Conservation (phyloP, 2,797 vertebrate genomes). For the Dermochelys coriacea region DNA sequence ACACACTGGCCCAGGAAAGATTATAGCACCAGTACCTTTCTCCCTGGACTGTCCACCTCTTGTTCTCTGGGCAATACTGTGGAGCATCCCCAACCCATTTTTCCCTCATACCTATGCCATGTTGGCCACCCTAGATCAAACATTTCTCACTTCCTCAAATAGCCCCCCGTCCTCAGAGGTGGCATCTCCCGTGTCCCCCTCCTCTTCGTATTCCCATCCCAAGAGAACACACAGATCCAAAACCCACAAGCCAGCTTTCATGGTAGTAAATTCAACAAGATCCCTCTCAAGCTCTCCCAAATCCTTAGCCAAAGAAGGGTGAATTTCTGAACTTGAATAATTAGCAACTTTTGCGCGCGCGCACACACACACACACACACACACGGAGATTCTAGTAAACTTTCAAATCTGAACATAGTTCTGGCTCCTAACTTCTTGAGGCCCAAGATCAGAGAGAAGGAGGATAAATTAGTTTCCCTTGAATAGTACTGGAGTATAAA, state of each 20-base stretch:
- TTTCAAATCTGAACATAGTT: not conserved
- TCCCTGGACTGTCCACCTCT: fast-evolving
- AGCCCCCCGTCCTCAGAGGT: not conserved
- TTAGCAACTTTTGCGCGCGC: not conserved
- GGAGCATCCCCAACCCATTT: not conserved
- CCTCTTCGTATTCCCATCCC: not conserved
- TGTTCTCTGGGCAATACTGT: not conserved
- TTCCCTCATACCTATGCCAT: not conserved
- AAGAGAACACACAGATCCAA: fast-evolving
- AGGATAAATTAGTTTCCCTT: not conserved
- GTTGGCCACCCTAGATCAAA: not conserved
- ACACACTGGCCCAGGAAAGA: not conserved
- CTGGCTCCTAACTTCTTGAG: not conserved
- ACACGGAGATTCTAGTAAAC: not conserved
- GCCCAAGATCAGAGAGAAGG: not conserved
- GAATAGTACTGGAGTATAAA: not conserved
- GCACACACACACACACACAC: no score
- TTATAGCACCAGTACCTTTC: not conserved
- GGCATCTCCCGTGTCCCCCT: not conserved
- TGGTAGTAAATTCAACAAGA: not conserved
- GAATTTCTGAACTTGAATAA: not conserved
- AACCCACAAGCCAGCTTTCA: not conserved
- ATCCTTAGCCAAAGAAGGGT: not conserved
- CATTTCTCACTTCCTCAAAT: not conserved
- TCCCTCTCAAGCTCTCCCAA: not conserved